Evolutionary conservation across 2,797 vertebrate genomes (phyloP), one percentile per base, ranked within the genome.

Genomic region (Acanthurus lineatus): DNA sequence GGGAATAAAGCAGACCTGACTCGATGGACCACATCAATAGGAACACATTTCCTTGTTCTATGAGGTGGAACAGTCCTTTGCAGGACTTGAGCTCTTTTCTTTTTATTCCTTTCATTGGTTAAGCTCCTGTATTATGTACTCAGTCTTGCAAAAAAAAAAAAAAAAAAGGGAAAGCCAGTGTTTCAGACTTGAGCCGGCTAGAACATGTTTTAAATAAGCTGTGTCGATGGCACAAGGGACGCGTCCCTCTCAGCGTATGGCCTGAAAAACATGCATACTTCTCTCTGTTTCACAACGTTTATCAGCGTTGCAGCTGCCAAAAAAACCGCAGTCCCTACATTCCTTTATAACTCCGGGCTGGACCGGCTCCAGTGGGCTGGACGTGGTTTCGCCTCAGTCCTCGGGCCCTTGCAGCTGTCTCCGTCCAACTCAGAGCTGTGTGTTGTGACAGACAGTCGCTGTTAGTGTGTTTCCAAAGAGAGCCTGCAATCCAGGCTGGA

Each of bases 211-310:
- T 86, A 75, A 88, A 89, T 78, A 79, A 86, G 69, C 73, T 17
- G 81, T 78, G 80, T 73, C 85, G 61, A 22, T 88, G 85, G 83
- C 89, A 86, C 81, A 57, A 58, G 69, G 80, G 87, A 87, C 88
- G 81, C 80, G 80, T 91, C 69, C 56, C 70, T 75, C 38, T 80
- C 64, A 81, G 73, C 82, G 80, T 86, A 89, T 78, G 85, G 89
- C 76, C 66, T 76, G 73, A 88, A 88, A 92, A 94, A 92, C 91
- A 93, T 89, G 88, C 88, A 91, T 89, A 86, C 77, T 91, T 91
- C 87, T 83, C 84, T 87, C 77, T 84, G 79, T 92, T 93, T 90
- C 91, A 88, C 88, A 92, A 87, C 86, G 87, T 91, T 91, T 92
- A 93, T 92, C 91, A 76, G 76, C 73, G 66, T 2, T 42, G n/a